These are phyloP conservation scores for Triplophysa tibetana DNA, from an alignment of 2,113 vertebrate genomes.

Conservation along the genomic window DNA sequence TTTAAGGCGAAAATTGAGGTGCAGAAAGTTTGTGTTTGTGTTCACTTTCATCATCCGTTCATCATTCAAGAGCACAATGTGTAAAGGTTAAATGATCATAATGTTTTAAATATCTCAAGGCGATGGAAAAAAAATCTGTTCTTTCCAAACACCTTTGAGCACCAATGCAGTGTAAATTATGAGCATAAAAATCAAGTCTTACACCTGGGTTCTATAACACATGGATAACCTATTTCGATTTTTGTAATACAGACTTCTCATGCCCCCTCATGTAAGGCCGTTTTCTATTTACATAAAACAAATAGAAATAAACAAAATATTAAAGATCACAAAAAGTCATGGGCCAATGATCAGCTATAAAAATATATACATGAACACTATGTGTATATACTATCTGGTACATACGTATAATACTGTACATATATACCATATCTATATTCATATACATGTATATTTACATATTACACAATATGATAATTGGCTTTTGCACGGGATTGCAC, in stretches of 20 bases:
- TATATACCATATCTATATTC: slow-evolving; percentile 74
- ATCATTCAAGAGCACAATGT: no score
- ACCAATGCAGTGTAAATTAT: not conserved
- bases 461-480: slow-evolving; percentile 36
- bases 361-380: slow-evolving; percentile 83
- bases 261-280: not conserved
- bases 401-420: slow-evolving; percentile 79
- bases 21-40: no score
- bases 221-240: not conserved
- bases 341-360: slow-evolving; percentile 67
- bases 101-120: not conserved
- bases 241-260: slow-evolving; percentile 20
- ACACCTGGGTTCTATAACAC: not conserved
- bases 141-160: not conserved
- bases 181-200: not conserved
- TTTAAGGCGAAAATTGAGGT: slow-evolving; percentile 3
- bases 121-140: not conserved
- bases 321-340: slow-evolving; percentile 49
- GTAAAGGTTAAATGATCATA: no score
- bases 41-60: no score
- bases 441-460: slow-evolving; percentile 69
- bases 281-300: slow-evolving; percentile 19
- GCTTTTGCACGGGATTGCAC: slow-evolving; percentile 3
- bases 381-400: slow-evolving; percentile 79
- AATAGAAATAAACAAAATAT: slow-evolving; percentile 42